Evolutionary conservation across 2,888 invertebrate species (phyloP).

Genomic region (Gibbula magus): DNA sequence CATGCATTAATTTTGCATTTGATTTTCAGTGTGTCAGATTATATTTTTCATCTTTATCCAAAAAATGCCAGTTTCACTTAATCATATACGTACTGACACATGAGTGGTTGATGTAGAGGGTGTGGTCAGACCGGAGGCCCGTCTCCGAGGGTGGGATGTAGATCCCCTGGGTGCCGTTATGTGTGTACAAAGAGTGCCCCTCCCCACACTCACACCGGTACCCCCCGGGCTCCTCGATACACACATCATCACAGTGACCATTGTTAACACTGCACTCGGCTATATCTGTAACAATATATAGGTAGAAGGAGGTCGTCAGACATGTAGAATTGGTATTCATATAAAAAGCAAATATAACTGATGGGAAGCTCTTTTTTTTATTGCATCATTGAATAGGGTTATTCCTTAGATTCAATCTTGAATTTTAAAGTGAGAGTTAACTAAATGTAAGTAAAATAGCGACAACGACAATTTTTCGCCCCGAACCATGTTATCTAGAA

Average conservation of each 20-base stretch:
- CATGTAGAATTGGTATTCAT: too few species aligned
- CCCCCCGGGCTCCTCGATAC: slow-evolving; percentile 37
- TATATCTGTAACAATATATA: slow-evolving; percentile 41
- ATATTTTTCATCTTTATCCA: too few species aligned
- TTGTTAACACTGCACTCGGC: slow-evolving; percentile 42
- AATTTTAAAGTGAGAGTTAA: too few species aligned
- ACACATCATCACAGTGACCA: slow-evolving; percentile 42
- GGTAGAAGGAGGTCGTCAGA: neutral
- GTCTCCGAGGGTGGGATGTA: slow-evolving; percentile 87
- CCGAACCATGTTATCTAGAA: too few species aligned
- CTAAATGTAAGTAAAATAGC: too few species aligned
- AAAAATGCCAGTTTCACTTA: neutral
- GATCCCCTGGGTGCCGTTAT: slow-evolving; percentile 93
- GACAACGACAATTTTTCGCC: too few species aligned
- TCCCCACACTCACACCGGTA: slow-evolving; percentile 87
- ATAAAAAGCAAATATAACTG: too few species aligned
- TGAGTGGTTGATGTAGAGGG: slow-evolving; percentile 92
- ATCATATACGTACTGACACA: slow-evolving; percentile 82
- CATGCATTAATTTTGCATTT: too few species aligned
- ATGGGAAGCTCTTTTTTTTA: too few species aligned
- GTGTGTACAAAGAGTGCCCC: slow-evolving; percentile 90
- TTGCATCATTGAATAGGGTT: too few species aligned
- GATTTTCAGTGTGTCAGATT: too few species aligned
- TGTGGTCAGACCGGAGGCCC: slow-evolving; percentile 91
- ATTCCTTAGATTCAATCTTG: too few species aligned